A percentile compares a stretch with the other conserved stretches of the same genome.
These are phyloP conservation scores for Oxycera nigricornis DNA, from an alignment of 2,888 invertebrate species.

Conservation along the genomic window DNA sequence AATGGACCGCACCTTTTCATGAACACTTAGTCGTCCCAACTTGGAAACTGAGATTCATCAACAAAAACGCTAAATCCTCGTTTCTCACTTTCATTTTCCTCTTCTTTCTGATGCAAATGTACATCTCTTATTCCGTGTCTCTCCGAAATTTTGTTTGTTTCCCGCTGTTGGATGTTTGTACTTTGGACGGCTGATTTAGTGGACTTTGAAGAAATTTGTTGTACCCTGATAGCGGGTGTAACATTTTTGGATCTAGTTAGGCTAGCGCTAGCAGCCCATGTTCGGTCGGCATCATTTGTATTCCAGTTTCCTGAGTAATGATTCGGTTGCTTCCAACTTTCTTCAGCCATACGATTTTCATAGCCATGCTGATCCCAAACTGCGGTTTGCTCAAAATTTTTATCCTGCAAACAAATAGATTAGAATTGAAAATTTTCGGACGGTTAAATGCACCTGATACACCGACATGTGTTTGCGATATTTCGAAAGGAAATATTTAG, in stretches of 20 bases:
- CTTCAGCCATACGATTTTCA: constrained; percentile 48
- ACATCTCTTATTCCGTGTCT: constrained; percentile 49
- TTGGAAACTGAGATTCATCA: constrained; percentile 68
- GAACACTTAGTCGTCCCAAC: constrained; percentile 73
- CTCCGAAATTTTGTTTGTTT: constrained; percentile 44
- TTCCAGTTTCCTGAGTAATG: constrained; percentile 47
- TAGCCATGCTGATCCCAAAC: constrained; percentile 61
- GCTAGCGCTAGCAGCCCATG: constrained; percentile 61
- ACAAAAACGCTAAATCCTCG: constrained; percentile 65
- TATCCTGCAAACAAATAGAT: constrained; percentile 51
- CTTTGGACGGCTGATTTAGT: constrained; percentile 46
- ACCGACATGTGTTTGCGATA: too few relatives aligned
- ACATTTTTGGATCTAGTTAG: constrained; percentile 48
- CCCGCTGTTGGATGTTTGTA: constrained; percentile 45
- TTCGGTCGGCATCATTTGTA: constrained; percentile 57
- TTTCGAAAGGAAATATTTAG: too few relatives aligned
- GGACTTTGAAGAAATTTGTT: constrained; percentile 43
- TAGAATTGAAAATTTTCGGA: too few relatives aligned
- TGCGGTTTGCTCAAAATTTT: constrained; percentile 60
- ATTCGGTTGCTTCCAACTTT: constrained; percentile 50
- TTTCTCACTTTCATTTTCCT: constrained; percentile 48
- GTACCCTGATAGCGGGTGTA: constrained; percentile 44
- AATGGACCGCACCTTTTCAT: too few relatives aligned
- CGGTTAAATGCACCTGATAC: too few relatives aligned
- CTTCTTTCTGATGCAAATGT: constrained; percentile 29